Evolutionary conservation across 2,797 vertebrate genomes (phyloP).

Genomic region (Pseudochirops cupreus): DNA sequence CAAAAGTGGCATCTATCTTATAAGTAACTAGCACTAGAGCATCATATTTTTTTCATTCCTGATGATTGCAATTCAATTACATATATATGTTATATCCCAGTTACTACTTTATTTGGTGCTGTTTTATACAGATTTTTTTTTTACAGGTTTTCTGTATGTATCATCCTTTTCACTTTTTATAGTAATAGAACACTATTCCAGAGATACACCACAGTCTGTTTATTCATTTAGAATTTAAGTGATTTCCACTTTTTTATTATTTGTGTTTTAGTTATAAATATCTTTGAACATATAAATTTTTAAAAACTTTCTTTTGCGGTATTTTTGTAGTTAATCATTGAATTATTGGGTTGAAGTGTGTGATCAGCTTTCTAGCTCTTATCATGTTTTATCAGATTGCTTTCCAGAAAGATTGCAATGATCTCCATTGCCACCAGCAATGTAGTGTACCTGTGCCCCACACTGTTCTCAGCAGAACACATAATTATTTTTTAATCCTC

Average conservation of each 20-base stretch:
- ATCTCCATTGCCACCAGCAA: not conserved
- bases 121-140: not conserved
- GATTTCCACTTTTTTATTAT: not conserved
- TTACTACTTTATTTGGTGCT: not conserved
- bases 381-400: not conserved
- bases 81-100: not conserved
- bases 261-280: not conserved
- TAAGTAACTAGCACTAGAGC: not conserved
- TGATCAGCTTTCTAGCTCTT: not conserved
- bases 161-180: not conserved
- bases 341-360: not conserved
- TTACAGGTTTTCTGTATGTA: not conserved
- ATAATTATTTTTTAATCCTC: not conserved
- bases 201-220: not conserved
- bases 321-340: not conserved
- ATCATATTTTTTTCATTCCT: not conserved
- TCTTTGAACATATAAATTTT: not conserved
- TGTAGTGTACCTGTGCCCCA: not conserved
- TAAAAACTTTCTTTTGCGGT: not conserved
- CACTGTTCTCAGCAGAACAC: not conserved
- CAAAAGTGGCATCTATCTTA: not conserved
- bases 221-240: not conserved
- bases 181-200: not conserved
- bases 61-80: not conserved
- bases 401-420: not conserved